phyloP scores from a whole-genome alignment of 2,888 invertebrate species.

The Hypsopygia costalis region DNA sequence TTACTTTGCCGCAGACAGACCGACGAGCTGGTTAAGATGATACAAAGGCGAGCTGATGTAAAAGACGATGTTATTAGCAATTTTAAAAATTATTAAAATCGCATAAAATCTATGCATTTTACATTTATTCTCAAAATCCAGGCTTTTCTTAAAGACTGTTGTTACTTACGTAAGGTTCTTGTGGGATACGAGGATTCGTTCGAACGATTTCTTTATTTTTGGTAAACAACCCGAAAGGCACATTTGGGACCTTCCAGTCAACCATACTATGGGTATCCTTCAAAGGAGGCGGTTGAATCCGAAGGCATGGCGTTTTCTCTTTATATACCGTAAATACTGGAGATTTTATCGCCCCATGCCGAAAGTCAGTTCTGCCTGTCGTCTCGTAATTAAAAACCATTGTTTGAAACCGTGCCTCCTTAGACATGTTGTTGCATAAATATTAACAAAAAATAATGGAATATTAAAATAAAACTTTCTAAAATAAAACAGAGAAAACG shows the following conservation, averaged over 20 bases:
- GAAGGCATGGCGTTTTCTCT: slow-evolving; percentile 16
- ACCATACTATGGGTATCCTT: slow-evolving; percentile 34
- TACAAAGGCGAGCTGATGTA: no score
- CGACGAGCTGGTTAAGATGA: neutral
- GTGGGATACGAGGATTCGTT: slow-evolving; percentile 29
- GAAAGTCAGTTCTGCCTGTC: slow-evolving; percentile 24
- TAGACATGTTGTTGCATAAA: no score
- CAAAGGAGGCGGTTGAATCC: slow-evolving; percentile 19
- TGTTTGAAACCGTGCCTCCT: slow-evolving; percentile 14
- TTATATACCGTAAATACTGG: slow-evolving; percentile 22
- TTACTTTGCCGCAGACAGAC: neutral
- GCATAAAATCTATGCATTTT: no score
- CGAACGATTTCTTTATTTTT: slow-evolving; percentile 30
- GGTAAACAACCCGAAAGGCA: slow-evolving; percentile 28
- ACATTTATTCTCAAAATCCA: no score
- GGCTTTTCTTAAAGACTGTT: no score
- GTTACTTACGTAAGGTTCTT: slow-evolving; percentile 39
- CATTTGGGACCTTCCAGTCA: slow-evolving; percentile 24
- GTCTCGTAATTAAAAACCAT: slow-evolving; percentile 36
- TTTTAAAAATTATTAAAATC: no score
- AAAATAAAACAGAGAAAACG: no score
- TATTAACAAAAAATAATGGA: no score
- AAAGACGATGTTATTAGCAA: no score
- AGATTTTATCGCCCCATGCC: slow-evolving; percentile 16
- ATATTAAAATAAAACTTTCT: no score